Evolutionary conservation across 2,888 invertebrate species (phyloP).

Genomic region (Petrophora chlorosata): DNA sequence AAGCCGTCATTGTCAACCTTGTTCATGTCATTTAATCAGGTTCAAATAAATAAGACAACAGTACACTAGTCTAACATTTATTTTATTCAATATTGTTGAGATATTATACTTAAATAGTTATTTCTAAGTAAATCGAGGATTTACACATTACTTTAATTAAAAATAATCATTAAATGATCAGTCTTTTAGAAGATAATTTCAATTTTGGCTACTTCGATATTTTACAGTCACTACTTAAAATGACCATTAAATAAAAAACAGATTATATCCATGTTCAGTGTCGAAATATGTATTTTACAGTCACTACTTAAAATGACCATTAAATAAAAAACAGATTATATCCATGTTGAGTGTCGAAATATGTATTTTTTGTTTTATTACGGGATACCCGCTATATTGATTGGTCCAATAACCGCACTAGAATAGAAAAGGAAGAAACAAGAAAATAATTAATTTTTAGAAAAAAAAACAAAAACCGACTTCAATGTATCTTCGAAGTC

Average conservation of each 20-base stretch:
- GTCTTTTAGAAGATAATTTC: slow-evolving; percentile 79
- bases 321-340: neutral
- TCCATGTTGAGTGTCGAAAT: too few species aligned
- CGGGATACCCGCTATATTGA: too few species aligned
- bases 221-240: slow-evolving; percentile 11
- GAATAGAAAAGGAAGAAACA: too few species aligned
- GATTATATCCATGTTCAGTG: too few species aligned
- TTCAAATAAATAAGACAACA: slow-evolving; percentile 36
- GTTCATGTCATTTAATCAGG: too few species aligned
- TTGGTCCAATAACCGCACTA: too few species aligned
- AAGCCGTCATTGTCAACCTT: too few species aligned
- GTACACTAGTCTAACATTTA: slow-evolving; percentile 65
- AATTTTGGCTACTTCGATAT: slow-evolving; percentile 41
- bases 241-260: neutral
- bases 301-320: slow-evolving; percentile 7
- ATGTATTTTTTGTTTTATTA: too few species aligned
- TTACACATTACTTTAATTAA: slow-evolving; percentile 56
- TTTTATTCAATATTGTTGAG: slow-evolving; percentile 59
- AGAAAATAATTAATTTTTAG: too few species aligned
- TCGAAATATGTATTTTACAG: slow-evolving; percentile 18
- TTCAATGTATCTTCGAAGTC: too few species aligned
- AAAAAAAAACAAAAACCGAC: too few species aligned
- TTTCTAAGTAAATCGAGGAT: slow-evolving; percentile 60
- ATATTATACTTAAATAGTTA: slow-evolving; percentile 55
- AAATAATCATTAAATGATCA: slow-evolving; percentile 76